Base-by-base conservation (phyloP, 2,113 vertebrate species). In the Dermatemys mawii region DNA sequence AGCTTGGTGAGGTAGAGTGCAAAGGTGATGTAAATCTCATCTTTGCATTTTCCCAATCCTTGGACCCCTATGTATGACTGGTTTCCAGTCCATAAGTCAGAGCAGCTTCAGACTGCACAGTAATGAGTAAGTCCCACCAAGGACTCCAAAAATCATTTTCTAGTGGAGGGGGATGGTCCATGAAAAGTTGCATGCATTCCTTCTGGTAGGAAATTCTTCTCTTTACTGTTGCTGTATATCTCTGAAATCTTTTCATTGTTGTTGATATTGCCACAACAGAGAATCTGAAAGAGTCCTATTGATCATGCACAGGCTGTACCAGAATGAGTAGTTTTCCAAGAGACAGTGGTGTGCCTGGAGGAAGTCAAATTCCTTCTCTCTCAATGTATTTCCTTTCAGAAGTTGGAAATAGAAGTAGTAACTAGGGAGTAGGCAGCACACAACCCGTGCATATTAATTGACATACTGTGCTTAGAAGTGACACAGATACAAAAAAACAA, bases 21-120 rank as follows among this genome's bases (percentile, higher is more conserved):
- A 94, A 81, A 93, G 94, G 54, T 87, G 1, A 46, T n/a, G 63
- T 73, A 8, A 90, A 90, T 84, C 41, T 75, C 27, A 55, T 70
- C 73, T 89, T 93, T 88, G 2, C 41, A 80, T 89, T 90, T 92
- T 81, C 46, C 14, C 80, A 29, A 78, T 80, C 63, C 60, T 78
- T 29, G 41, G 46, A 70, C 46, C 13, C 24, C 41, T 46, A 12
- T 76, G 26, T 26, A 24, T 9, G 48, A 81, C 41, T n/a, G 2
- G 49, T 78, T 86, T 41, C 82, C 60, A 87, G 85, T 78, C 16
- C 46, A 38, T 13, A 29, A 89, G 11, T 53, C 49, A 46, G 10
- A 93, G 38, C 35, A 87, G 80, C 32, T 46, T 79, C 55, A 82
- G 84, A 57, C 87, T 92, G 78, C 35, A 26, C 44, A 83, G 32